phyloP scores from a whole-genome alignment of 2,888 invertebrate species.

The Parnassius mnemosyne region DNA sequence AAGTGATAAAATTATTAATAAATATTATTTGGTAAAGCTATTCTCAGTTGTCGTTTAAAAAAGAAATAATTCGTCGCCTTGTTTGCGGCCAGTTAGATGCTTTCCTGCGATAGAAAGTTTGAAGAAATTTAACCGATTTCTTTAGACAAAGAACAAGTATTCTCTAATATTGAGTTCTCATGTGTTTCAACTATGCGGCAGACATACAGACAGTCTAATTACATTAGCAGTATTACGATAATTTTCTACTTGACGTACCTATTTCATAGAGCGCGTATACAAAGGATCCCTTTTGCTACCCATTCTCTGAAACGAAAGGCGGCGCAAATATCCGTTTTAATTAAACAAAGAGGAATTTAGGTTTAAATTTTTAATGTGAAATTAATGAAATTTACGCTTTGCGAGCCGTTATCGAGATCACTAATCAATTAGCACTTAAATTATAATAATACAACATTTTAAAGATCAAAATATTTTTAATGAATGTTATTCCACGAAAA shows the following conservation, averaged over 20 bases:
- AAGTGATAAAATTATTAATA: too few species aligned
- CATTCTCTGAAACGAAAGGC: slow-evolving; percentile 17
- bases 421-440: slow-evolving; percentile 3
- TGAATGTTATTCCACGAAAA: too few species aligned
- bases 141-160: neutral
- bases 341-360: slow-evolving; percentile 25
- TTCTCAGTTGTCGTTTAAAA: too few species aligned
- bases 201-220: slow-evolving; percentile 17
- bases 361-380: slow-evolving; percentile 23
- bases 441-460: neutral
- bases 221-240: slow-evolving; percentile 25
- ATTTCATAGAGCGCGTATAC: slow-evolving; percentile 16
- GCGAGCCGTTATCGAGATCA: slow-evolving; percentile 9
- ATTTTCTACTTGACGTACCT: slow-evolving; percentile 23
- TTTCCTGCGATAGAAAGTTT: too few species aligned
- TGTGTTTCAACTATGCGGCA: slow-evolving; percentile 5
- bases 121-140: too few species aligned
- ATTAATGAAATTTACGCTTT: slow-evolving; percentile 24
- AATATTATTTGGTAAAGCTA: too few species aligned
- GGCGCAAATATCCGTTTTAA: slow-evolving; percentile 27
- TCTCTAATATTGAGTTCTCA: too few species aligned
- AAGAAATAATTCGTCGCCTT: too few species aligned
- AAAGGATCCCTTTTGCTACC: slow-evolving; percentile 24
- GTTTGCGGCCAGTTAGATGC: too few species aligned
- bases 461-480: too few species aligned